These are phyloP conservation scores for Acanthurus lineatus DNA, from an alignment of 2,797 vertebrate species.

Conservation along the genomic window DNA sequence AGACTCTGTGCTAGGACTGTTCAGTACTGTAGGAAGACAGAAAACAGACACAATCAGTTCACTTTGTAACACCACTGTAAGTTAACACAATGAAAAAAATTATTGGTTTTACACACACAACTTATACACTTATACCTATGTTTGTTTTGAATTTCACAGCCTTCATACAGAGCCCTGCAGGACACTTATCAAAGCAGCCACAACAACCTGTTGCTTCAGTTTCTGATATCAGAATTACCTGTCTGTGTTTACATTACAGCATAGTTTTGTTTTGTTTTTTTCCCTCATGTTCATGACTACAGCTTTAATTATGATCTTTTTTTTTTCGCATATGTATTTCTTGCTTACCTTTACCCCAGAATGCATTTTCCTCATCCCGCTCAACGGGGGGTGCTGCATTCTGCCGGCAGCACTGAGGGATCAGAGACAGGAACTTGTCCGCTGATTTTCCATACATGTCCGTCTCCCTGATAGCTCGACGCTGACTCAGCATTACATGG, in stretches of 20 bases:
- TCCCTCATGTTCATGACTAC: too few species aligned
- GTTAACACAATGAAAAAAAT: neutral
- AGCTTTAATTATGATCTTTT: neutral
- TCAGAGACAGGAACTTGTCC: constrained; percentile 95
- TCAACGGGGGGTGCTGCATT: constrained; percentile 75
- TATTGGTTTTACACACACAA: too few species aligned
- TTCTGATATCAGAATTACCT: neutral
- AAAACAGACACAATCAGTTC: neutral
- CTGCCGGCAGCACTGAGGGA: constrained; percentile 93
- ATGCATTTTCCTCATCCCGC: constrained; percentile 87
- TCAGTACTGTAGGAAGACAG: constrained; percentile 78
- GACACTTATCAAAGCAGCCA: neutral
- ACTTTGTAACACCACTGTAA: neutral
- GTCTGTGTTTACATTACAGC: neutral
- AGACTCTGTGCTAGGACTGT: constrained; percentile 89
- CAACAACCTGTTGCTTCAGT: neutral
- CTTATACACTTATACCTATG: too few species aligned
- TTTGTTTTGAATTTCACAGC: too few species aligned
- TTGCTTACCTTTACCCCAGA: constrained; percentile 90
- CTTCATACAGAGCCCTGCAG: too few species aligned
- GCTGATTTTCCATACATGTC: constrained; percentile 95
- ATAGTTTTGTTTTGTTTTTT: too few species aligned
- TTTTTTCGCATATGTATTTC: neutral
- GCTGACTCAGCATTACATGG: constrained; percentile 98
- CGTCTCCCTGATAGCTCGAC: constrained; percentile 92